Base-by-base conservation (phyloP, 53 echinoderm and acorn worm genomes). In the Actinopyga echinites region DNA sequence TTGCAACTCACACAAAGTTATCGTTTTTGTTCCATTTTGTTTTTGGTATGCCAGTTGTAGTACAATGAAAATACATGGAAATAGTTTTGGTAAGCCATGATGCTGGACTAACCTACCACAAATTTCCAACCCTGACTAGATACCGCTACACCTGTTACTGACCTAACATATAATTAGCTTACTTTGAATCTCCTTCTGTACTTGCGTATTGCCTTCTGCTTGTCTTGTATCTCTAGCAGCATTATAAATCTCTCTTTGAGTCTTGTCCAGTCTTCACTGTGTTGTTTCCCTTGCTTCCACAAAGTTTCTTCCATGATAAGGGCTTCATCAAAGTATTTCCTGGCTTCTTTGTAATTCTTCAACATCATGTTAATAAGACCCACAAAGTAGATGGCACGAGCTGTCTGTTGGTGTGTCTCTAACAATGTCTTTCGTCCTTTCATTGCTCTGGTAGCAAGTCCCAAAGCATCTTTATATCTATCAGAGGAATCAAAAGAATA, bases 301-400 rank as follows among this genome's bases (percentile, higher is more conserved):
- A 96, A 68, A 6, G 80, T 68, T 52, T 87, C 85, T 75, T 96
- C 96, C 93, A 93, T 89, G 69, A 91, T 74, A 56, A 93, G 65
- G 10, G 93, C 90, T 29, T 87, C 55, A 11, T 88, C 82, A 85
- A 93, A 95, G 87, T 91, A 77, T 21, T 78, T 56, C 4, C 81
- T 68, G 21, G 87, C 84, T 36, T 91, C 87, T 52, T 83, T 80
- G 85, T 91, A 95, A 53, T 86, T 87, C 52, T 74, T 83, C 53
- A 80, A 65, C 74, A 75, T 85, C 59, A 95, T 78, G 75, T 96
- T 89, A 56, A 93, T 78, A 15, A 89, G 85, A 28, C 96, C 96
- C 30, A 96, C 90, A 30, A 96, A 96, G 90, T 91, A 96, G 5
- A 96, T 82, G 49, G 90, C 87, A 37, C 94, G 69, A 30, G 96